phyloP scores from a whole-genome alignment of 2,113 vertebrate genomes.

The Calyptomena viridis region DNA sequence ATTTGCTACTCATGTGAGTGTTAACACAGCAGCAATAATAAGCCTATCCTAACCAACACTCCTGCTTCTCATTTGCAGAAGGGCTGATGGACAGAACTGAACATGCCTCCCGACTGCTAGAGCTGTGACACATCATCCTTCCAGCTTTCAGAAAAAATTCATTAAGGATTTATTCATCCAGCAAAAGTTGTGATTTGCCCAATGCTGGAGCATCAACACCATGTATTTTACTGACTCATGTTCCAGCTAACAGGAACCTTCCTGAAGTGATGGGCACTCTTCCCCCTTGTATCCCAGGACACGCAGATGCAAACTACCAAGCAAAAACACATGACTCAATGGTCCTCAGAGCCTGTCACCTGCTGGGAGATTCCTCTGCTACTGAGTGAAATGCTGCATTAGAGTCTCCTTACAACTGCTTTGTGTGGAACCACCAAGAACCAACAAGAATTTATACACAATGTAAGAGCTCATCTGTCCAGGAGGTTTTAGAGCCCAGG shows the following conservation, averaged over 20 bases:
- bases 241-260: neutral
- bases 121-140: neutral
- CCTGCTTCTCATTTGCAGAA: neutral
- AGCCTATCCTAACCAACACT: neutral
- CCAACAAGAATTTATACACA: neutral
- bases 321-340: neutral
- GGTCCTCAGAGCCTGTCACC: neutral
- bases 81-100: neutral
- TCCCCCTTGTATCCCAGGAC: neutral
- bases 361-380: neutral
- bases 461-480: rapidly evolving
- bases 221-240: rapidly evolving
- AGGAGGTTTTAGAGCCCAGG: neutral
- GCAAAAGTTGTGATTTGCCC: neutral
- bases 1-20: neutral
- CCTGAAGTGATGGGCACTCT: neutral
- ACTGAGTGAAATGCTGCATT: neutral
- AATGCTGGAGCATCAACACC: neutral
- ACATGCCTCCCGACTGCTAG: neutral
- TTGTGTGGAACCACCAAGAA: neutral
- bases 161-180: neutral
- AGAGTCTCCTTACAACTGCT: neutral
- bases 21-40: neutral
- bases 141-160: neutral
- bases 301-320: neutral